Evolutionary conservation across 64 coral and sea anemone species (phyloP), one percentile per base, ranked within the genome.

Genomic region (Pachyseris speciosa): DNA sequence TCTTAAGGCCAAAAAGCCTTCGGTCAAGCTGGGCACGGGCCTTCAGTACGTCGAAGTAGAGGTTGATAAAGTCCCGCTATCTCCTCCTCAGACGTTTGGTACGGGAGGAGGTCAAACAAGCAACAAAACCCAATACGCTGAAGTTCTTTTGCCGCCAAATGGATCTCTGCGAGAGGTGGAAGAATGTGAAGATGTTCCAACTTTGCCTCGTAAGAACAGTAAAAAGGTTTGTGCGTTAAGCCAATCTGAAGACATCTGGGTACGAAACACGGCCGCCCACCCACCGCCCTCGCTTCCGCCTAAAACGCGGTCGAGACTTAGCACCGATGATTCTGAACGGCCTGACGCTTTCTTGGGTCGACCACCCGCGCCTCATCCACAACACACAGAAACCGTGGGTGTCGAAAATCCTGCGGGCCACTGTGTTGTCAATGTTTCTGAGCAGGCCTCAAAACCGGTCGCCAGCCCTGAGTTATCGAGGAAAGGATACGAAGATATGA

Each of bases 11-110:
- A 60, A 81, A 39, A 60, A 81, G 33, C 50, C 50, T 8, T 81
- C 77, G 26, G 48, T 81, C n/a, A 81, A 81, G 31, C 31, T 81
- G 5, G 77, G 51, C 22, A 9, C 52, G 2, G 77, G 77, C 20
- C 31, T 92, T n/a, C 79, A 92, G 69, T 92, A 92, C 9, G 79
- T 92, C 11, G 89, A 92, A 51, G 89, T 92, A 22, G 48, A 66
- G 50, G 79, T 92, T 4, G 89, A 92, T 1, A 74, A 75, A 40
- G 26, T 9, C 13, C 66, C 77, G 1, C 5, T 33, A 58, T 81
- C 77, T 10, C n/a, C 89, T 33, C 70, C 47, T 1, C 79, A 80
- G n/a, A 59, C 52, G 16, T 74, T n/a, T n/a, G n/a, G 30, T 61
- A 33, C 33, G 30, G 40, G 33, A 13, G 67, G 42, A 25, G 25